phyloP scores from a whole-genome alignment of 2,113 vertebrate genomes.

The Hystrix cristata region DNA sequence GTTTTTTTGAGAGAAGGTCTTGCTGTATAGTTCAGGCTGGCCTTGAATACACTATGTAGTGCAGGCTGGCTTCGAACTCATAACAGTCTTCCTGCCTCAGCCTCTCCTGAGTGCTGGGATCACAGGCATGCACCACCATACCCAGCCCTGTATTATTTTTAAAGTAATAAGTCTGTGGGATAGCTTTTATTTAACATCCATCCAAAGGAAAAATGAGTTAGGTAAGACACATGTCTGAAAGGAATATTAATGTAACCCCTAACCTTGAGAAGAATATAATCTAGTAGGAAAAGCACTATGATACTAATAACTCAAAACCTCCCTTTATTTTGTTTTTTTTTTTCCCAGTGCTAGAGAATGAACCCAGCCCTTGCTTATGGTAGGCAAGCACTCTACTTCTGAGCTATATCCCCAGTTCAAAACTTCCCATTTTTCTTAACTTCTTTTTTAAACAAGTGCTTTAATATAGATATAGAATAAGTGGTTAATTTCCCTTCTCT shows the following conservation, averaged over 20 bases:
- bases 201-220: background rate
- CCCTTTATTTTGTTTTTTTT: background rate
- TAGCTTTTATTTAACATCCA: conserved; percentile 42
- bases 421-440: background rate
- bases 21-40: background rate
- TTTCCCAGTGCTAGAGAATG: background rate
- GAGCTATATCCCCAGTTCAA: background rate
- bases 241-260: background rate
- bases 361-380: background rate
- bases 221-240: background rate
- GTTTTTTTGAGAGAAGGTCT: background rate
- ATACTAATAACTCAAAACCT: background rate
- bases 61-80: background rate
- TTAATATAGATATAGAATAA: background rate
- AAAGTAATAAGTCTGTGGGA: background rate
- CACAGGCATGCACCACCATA: background rate
- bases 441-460: background rate
- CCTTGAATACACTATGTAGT: background rate
- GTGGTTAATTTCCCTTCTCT: background rate
- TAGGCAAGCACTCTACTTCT: background rate
- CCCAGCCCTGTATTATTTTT: background rate
- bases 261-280: background rate
- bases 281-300: background rate
- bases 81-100: background rate
- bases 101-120: background rate